Evolutionary conservation across 2,888 invertebrate species (phyloP), one percentile per base, ranked within the genome.

Genomic region (Drosophila dives): DNA sequence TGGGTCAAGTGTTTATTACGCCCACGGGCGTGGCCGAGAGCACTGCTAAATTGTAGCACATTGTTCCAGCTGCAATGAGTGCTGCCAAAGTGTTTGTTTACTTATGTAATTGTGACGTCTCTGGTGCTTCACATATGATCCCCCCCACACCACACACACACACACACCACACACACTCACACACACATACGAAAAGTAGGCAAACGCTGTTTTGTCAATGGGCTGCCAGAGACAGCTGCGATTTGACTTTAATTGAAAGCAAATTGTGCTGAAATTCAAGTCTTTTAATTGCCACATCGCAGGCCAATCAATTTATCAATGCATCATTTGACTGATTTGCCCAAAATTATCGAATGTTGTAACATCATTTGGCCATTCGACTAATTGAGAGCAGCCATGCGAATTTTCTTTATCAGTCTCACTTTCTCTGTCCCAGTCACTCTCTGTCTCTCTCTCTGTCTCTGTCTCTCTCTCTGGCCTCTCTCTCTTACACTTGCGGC

Each of bases 1-100:
- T 89, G 81, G 86, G 86, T 86, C 90, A 86, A 86, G 90, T 89
- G 90, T 75, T 89, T 84, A 89, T 86, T 90, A 86, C 82, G 86
- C 90, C 89, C 77, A 62, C 71, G 72, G 86, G 86, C 86, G 80
- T 88, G 90, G 88, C 80, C 64, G 53, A 56, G 63, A 53, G 59
- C 67, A 54, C 58, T 56, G 75, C 83, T 82, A 77, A 85, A 86
- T 86, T 90, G 90, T 88, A 82, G 69, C 86, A 88, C 90, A 90
- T 88, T 90, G 85, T 85, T 82, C 64, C 60, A 48, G 51, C 72
- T 65, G 61, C 51, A 60, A 48, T 42, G 49, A 66, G 59, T 32
- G 59, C 77, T 50, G 69, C 55, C 67, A 69, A 74, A 90, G 84
- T 89, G 90, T 83, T 83, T 86, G 77, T 81, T 89, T 89, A 89